Base-by-base conservation (phyloP, 2,113 vertebrate genomes). In the Beaufortia kweichowensis region DNA sequence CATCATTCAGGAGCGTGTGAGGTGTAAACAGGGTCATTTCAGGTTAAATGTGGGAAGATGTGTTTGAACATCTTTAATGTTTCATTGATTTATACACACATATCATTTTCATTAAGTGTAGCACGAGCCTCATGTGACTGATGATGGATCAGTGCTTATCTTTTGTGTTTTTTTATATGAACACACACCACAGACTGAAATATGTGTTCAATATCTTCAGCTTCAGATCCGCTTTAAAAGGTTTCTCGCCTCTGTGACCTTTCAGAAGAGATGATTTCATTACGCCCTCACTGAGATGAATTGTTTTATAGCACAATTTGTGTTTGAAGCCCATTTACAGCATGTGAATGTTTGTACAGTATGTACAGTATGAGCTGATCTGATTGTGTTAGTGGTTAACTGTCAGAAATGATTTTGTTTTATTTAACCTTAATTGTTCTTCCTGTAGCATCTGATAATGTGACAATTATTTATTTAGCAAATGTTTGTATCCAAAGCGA, bases 31-130 rank as follows among this genome's bases (percentile, higher is more conserved):
- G 11, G 60, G 59, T 72, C n/a, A 7, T 41, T 63, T 72, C 68
- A 46, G 76, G 55, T 61, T 59, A 29, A 62, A 53, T 39, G 35
- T 31, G 23, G 23, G 7, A 48, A 85, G 87, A 85, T 81, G 77
- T 79, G 60, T 83, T 81, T 79, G 86, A 83, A 76, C 84, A 67
- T 35, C 72, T 86, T 78, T 82, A 66, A 39, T 50, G 46, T 28
- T 80, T 67, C 74, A 74, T 41, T 68, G 81, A 86, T 83, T 41
- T 84, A 85, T 82, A 82, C 67, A 73, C 82, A 75, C 82, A 66
- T 63, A 85, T 78, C 76, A 73, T 86, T 88, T 88, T 86, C 79
- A 87, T 86, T 83, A 86, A 84, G 82, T 57, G 39, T 50, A 85
- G 65, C 46, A 70, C 21, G 46, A 33, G 41, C 24, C 43, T 62